phyloP scores from a whole-genome alignment of 2,113 vertebrate species.

The Nymphicus hollandicus region DNA sequence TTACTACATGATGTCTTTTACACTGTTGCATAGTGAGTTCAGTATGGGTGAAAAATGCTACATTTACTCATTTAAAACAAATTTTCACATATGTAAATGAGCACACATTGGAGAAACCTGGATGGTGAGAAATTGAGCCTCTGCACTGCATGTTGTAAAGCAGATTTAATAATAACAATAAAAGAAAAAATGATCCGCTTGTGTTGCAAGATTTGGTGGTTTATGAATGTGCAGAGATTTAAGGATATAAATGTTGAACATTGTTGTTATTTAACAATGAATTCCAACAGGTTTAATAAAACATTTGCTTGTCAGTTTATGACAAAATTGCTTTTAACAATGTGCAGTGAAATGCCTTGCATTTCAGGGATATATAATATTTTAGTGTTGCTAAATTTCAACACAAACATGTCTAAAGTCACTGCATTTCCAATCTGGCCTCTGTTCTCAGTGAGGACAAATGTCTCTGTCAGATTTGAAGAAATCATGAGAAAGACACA shows the following conservation, averaged over 20 bases:
- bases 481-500: background rate
- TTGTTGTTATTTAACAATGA: slow-evolving; percentile 42
- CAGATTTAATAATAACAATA: slow-evolving; percentile 11
- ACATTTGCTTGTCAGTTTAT: slow-evolving; percentile 14
- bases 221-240: slow-evolving; percentile 7
- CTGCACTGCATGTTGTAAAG: background rate
- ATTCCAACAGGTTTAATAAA: slow-evolving; percentile 37
- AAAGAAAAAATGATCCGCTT: slow-evolving; percentile 26
- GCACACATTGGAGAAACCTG: background rate
- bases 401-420: background rate
- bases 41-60: background rate
- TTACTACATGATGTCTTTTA: background rate
- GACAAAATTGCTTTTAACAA: slow-evolving; percentile 36
- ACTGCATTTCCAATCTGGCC: background rate
- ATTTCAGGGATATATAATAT: background rate
- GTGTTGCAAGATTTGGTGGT: background rate
- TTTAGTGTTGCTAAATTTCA: background rate
- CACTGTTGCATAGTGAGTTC: background rate
- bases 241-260: slow-evolving; percentile 14
- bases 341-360: background rate
- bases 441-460: background rate
- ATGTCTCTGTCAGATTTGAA: background rate
- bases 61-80: background rate
- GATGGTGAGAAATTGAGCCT: background rate
- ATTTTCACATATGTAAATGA: background rate